Conservation (phyloP, 2,888 invertebrate species). For the Eupithecia insigniata region DNA sequence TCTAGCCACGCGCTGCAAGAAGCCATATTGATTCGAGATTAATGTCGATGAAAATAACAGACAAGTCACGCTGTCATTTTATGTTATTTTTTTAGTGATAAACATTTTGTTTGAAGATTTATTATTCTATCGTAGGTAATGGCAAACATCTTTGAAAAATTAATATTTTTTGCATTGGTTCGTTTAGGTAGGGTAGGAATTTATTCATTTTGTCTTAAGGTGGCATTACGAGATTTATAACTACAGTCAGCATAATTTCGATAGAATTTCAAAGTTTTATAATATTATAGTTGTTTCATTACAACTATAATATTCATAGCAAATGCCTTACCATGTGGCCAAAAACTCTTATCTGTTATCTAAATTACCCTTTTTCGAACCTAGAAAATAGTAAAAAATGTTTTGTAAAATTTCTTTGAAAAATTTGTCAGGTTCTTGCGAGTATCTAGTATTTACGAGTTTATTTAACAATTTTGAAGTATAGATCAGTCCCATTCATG, state of each 20-base stretch:
- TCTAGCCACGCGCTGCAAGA: conserved; percentile 56
- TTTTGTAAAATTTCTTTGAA: too few relatives aligned
- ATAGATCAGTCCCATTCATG: conserved; percentile 61
- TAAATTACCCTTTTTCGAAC: too few relatives aligned
- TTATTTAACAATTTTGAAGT: conserved; percentile 18
- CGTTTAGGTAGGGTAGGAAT: background rate
- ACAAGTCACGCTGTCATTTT: conserved; percentile 33
- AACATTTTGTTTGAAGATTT: background rate
- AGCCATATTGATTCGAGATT: conserved; percentile 44
- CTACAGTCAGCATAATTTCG: too few relatives aligned
- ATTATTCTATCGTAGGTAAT: background rate
- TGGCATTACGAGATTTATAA: too few relatives aligned
- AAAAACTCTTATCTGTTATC: too few relatives aligned
- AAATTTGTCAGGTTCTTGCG: background rate
- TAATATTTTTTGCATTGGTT: background rate
- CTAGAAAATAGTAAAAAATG: too few relatives aligned
- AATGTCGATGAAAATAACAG: conserved; percentile 31
- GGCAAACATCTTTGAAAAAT: background rate
- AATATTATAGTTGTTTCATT: too few relatives aligned
- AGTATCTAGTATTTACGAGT: background rate
- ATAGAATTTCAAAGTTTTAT: too few relatives aligned
- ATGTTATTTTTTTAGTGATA: conserved; percentile 17
- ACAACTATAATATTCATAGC: too few relatives aligned
- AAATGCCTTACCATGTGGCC: too few relatives aligned
- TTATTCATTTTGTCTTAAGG: background rate